Evolutionary conservation across 2,888 invertebrate species (phyloP), one percentile per base, ranked within the genome.

Genomic region (Orthosia gracilis): DNA sequence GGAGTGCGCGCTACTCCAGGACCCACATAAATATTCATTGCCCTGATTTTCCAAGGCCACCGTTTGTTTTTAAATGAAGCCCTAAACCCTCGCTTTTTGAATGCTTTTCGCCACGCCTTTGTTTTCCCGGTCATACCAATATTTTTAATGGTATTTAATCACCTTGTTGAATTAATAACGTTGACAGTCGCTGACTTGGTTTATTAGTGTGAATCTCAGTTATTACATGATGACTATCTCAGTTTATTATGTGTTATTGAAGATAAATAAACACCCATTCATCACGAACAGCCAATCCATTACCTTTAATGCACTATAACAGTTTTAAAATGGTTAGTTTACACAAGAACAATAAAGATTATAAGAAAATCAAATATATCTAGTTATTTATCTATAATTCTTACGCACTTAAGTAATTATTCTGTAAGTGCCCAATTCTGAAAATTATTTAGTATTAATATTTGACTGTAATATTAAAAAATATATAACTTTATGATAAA

Each of bases 11-110:
- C 82, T 80, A 74, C 82, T 87, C 83, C 79, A 82, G 85, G 81
- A 73, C 83, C 80, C 75, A 88, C 83, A 93, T 94, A 93, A 93
- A 94, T 93, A 93, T 93, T 92, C 91, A 93, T 91, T 89, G 88
- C 87, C 90, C 89, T 89, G 91, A 92, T 92, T 92, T 91, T 83
- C 87, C 84, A 89, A 89, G 86, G 89, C 73, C 85, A 78, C 70
- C 78, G 75, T 84, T 87, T 87, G 89, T 90, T 91, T 78, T 87
- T 83, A 90, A 91, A 91, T 91, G 89, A 88, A 87, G 90, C 81
- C 79, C 78, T 73, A 86, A 87, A 80, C 65, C 52, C 72, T 69
- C 21, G 63, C 66, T 69, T 72, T 77, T 67, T 69, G 61, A 89
- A 87, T 75, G 79, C 74, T 86, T 85, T 88, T 83, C 65, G 75